Percentiles rank a stretch among this genome's conserved stretches.
Conservation (phyloP, 2,113 vertebrate genomes). For the Romanogobio albipinnatus region DNA sequence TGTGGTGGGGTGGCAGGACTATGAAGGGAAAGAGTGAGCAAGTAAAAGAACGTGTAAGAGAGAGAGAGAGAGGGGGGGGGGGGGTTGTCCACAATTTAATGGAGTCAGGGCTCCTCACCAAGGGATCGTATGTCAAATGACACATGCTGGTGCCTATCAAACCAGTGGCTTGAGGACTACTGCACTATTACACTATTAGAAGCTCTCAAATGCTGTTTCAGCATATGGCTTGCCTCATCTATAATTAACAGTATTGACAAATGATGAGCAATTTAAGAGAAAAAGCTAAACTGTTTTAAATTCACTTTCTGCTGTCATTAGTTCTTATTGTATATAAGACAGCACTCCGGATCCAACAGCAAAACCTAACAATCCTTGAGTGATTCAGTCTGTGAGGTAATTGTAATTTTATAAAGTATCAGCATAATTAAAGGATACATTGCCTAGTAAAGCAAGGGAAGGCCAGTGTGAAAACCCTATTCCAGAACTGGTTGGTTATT, state of each 20-base stretch:
- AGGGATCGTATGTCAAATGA: constrained; percentile 51
- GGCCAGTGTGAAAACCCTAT: neutral
- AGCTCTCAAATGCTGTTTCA: neutral
- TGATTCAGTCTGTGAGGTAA: neutral
- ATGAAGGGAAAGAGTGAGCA: constrained; percentile 29
- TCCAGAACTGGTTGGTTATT: constrained; percentile 2
- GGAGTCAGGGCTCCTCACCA: constrained; percentile 29
- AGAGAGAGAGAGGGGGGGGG: neutral
- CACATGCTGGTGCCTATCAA: constrained; percentile 58
- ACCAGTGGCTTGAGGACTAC: constrained; percentile 7
- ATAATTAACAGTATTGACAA: neutral
- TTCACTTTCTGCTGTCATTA: neutral
- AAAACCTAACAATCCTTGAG: neutral
- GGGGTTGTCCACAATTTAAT: constrained; percentile 5
- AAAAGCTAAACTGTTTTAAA: neutral
- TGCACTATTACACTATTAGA: neutral
- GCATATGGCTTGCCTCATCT: neutral
- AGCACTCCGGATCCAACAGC: neutral
- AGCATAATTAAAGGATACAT: neutral
- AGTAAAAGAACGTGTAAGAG: too few species aligned
- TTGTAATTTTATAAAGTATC: neutral
- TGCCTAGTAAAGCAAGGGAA: constrained; percentile 20
- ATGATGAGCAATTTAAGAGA: neutral
- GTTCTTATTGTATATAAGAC: neutral
- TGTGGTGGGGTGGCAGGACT: neutral